A percentile compares a stretch with the other conserved stretches of the same genome.
phyloP scores from a whole-genome alignment of 1,140 invertebrate genomes.

The Leptinotarsa undecemlineata region DNA sequence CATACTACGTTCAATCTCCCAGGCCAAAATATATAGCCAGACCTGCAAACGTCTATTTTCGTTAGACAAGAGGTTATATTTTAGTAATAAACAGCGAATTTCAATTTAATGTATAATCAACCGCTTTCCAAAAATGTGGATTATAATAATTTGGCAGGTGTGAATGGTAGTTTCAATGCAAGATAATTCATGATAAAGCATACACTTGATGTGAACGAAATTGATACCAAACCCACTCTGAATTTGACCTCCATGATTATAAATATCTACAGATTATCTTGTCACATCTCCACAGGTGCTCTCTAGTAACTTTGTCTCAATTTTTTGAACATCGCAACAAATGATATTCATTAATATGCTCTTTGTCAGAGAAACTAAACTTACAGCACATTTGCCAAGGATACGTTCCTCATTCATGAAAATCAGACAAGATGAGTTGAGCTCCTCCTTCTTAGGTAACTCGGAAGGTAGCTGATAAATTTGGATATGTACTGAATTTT shows the following conservation, averaged over 20 bases:
- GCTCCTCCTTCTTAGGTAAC: too few relatives aligned
- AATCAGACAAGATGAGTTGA: too few relatives aligned
- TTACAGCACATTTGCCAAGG: too few relatives aligned
- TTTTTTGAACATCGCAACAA: not conserved
- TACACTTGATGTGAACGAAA: not conserved
- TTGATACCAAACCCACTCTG: too few relatives aligned
- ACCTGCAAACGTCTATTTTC: constrained; percentile 10
- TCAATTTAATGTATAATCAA: not conserved
- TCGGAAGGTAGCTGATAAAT: too few relatives aligned
- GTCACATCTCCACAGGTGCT: too few relatives aligned
- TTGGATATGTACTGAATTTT: too few relatives aligned
- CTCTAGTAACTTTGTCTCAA: too few relatives aligned
- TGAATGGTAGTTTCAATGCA: not conserved
- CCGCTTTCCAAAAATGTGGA: not conserved
- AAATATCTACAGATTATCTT: too few relatives aligned
- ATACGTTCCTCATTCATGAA: too few relatives aligned
- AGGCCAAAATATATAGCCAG: constrained; percentile 7
- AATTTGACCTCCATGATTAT: too few relatives aligned
- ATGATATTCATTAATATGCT: not conserved
- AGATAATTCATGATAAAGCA: not conserved
- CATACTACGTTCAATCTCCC: constrained; percentile 10
- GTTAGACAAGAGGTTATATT: constrained; percentile 11
- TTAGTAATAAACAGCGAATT: not conserved
- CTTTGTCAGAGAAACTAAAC: too few relatives aligned
- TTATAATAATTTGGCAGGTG: constrained; percentile 4